Base-by-base conservation (phyloP, 1,140 invertebrate genomes). In the Zaprionus capensis region DNA sequence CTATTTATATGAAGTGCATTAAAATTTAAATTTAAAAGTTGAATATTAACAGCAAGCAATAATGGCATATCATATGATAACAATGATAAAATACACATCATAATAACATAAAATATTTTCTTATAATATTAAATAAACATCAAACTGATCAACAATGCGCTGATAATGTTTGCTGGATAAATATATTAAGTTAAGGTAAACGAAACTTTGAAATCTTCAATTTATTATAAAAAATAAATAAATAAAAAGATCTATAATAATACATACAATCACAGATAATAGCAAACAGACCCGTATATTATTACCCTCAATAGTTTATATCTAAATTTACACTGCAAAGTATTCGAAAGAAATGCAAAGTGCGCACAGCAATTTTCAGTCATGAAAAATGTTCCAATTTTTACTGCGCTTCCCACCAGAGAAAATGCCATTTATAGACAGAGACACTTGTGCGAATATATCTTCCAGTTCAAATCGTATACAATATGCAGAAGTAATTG, bases 401-500 rank as follows among this genome's bases (percentile, higher is more conserved):
- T 38, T 12, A 38, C 12, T 15, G 14, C 36, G 36, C n/a, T 7
- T 7, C 5, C 41, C n/a, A 17, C 6, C 41, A 51, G 20, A 12
- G 11, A 24, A 24, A 22, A 24, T 24, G 46, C 22, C 26, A 56
- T 56, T 56, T 56, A 56, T 56, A 56, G 22, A 3, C 53, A 7
- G 53, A 46, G n/a, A 46, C n/a, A 46, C 41, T 46, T 46, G 41
- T n/a, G 53, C 46, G 46, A 51, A 15, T 53, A 61, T 38, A 46
- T 56, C 34, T 58, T 72, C 31, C 34, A 62, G 66, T 62, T 22
- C 24, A 44, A 72, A 17, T 28, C 12, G n/a, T 20, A 55, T 53
- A 51, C 38, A 17, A 26, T 34, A 20, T 20, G n/a, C 17, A 17
- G 41, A 46, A 46, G 46, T 41, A 69, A 69, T 73, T 56, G 66